Evolutionary conservation across 2,797 vertebrate species (phyloP).

Genomic region (Neomorphus geoffroyi): DNA sequence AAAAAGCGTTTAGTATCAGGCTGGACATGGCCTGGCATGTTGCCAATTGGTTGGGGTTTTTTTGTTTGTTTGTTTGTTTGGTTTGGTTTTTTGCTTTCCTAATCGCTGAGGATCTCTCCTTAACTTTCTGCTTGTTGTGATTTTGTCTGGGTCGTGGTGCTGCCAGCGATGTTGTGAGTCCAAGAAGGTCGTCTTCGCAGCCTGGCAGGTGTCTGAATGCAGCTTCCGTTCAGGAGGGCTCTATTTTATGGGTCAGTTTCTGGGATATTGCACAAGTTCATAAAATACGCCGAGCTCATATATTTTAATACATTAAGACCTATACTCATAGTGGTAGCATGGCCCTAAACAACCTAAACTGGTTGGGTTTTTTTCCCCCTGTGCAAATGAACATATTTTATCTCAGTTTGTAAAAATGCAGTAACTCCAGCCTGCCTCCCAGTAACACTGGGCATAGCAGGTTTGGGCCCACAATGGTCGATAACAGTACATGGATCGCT

Average conservation of each 20-base stretch:
- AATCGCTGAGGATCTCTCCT: slow-evolving; percentile 68
- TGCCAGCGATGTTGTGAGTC: slow-evolving; percentile 33
- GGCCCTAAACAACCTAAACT: too few relatives aligned
- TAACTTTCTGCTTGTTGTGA: slow-evolving; percentile 72
- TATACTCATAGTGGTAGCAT: not conserved
- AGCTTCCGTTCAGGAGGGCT: slow-evolving; percentile 7
- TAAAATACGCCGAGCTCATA: not conserved
- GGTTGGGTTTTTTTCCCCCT: not conserved
- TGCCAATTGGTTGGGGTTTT: slow-evolving; percentile 65
- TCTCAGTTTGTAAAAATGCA: not conserved
- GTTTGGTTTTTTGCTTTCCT: too few relatives aligned
- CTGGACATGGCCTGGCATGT: slow-evolving; percentile 77
- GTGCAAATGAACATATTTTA: not conserved
- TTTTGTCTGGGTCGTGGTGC: slow-evolving; percentile 62
- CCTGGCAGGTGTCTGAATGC: slow-evolving; percentile 17
- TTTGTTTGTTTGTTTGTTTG: too few relatives aligned
- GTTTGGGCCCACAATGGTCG: not conserved
- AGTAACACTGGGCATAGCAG: not conserved
- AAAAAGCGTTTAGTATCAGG: slow-evolving; percentile 81
- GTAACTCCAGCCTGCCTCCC: not conserved
- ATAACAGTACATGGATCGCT: not conserved
- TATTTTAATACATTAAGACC: slow-evolving; percentile 26
- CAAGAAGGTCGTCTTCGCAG: slow-evolving; percentile 17
- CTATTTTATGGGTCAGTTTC: slow-evolving; percentile 33
- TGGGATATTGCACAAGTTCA: slow-evolving; percentile 47